A percentile compares a stretch with the other conserved stretches of the same genome.
Evolutionary conservation across 2,113 vertebrate genomes (phyloP).

Genomic region (Girardinichthys multiradiatus): DNA sequence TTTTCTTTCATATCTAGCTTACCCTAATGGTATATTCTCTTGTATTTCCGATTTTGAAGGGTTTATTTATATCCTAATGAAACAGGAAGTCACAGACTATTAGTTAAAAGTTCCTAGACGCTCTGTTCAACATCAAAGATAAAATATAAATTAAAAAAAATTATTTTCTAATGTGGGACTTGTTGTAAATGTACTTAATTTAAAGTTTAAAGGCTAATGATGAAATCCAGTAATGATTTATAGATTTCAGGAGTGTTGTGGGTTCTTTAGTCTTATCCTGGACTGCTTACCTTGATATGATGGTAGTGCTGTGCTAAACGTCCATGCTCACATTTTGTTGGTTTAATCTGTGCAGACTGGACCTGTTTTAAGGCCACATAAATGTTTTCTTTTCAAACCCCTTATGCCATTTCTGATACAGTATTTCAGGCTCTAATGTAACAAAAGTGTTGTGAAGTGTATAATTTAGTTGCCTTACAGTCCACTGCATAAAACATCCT

Average conservation of each 20-base stretch:
- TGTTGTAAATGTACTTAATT: too few relatives aligned
- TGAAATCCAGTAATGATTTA: too few relatives aligned
- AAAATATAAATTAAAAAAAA: background rate
- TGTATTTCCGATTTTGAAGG: background rate
- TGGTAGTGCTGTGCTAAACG: background rate
- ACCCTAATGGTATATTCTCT: background rate
- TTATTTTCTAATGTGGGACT: too few relatives aligned
- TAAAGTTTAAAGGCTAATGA: too few relatives aligned
- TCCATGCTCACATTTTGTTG: background rate
- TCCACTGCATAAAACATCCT: conserved; percentile 32
- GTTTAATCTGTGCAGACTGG: background rate
- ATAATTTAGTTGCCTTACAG: conserved; percentile 52
- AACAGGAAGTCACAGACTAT: background rate
- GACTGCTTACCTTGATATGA: background rate
- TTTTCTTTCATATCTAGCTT: background rate
- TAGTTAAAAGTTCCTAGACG: background rate
- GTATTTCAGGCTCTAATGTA: conserved; percentile 18
- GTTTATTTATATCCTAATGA: background rate
- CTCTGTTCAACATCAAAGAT: background rate
- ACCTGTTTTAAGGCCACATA: background rate
- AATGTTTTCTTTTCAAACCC: conserved; percentile 9
- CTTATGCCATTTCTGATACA: conserved; percentile 6
- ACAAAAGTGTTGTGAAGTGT: conserved; percentile 37
- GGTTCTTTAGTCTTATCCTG: too few relatives aligned
- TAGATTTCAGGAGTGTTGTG: too few relatives aligned